Evolutionary conservation across 2,797 vertebrate species (phyloP), one percentile per base, ranked within the genome.

Genomic region (Mus spretus): DNA sequence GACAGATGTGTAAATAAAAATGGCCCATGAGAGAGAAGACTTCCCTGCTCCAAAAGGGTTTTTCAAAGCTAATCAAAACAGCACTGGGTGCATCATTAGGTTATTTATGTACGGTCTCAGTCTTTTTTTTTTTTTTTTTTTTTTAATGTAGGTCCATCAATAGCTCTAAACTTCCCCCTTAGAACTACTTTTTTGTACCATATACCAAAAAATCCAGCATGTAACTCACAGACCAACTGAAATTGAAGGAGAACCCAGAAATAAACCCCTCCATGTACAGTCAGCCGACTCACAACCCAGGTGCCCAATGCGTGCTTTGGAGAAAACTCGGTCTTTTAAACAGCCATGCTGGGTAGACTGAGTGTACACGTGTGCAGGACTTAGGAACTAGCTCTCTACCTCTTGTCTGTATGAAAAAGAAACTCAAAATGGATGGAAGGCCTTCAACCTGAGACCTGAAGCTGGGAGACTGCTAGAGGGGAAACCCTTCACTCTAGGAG

Each of bases 1-100:
- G 11, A 85, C 72, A 89, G n/a, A 84, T 34, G 26, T 40, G 31
- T 74, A 85, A 89, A 77, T 55, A 74, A 85, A 93, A 90, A 90
- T 44, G 47, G 74, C 37, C n/a, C 77, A 61, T 11, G 14, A 87
- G 22, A 87, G n/a, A 65, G 65, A 92, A 47, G 9, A 15, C 63
- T 53, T 6, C 10, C 90, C 22, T 75, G 26, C 19, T 57, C 82
- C 44, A 57, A 92, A 65, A 13, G 44, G 13, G 24, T 22, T 24
- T 37, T 80, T 75, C 4, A 61, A 55, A 77, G 19, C 50, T 78
- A 87, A 87, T 72, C 55, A 95, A 86, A 83, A 20, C 14, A 57
- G 26, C 57, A 83, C 13, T 82, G 67, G 47, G 17, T 24, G 13
- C 26, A 81, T 70, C 88, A 65, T 90, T 53, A 53, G 44, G 75